Percentiles rank a stretch among this genome's conserved stretches.
Conservation (phyloP, 2,888 invertebrate species). For the Disparrhopalites patrizii region DNA sequence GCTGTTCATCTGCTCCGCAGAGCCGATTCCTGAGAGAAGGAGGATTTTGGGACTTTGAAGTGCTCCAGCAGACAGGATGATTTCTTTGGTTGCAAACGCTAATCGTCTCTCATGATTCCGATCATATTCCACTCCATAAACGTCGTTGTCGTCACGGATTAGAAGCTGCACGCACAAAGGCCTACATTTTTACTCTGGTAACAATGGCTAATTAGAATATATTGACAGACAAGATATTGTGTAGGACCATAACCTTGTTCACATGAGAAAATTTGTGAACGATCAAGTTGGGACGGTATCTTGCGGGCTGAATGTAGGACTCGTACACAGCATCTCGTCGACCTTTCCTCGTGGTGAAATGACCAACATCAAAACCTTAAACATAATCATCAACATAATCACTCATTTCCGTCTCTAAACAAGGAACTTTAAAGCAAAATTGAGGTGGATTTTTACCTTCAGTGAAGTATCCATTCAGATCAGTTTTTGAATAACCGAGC, state of each 20-base stretch:
- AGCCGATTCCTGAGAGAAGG: slow-evolving; percentile 34
- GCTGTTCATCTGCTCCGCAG: slow-evolving; percentile 28
- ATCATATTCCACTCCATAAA: slow-evolving; percentile 41
- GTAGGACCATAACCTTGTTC: slow-evolving; percentile 37
- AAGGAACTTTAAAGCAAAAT: background rate
- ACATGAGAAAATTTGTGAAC: slow-evolving; percentile 44
- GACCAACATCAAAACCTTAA: slow-evolving; percentile 8
- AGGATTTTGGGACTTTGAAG: slow-evolving; percentile 34
- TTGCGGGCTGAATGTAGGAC: slow-evolving; percentile 35
- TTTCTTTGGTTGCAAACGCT: slow-evolving; percentile 39
- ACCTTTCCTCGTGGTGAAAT: background rate
- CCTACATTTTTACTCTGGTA: no score
- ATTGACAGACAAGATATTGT: no score
- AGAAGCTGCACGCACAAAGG: no score
- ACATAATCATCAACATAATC: background rate
- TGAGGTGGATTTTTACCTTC: slow-evolving; percentile 51
- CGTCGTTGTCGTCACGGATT: slow-evolving; percentile 34
- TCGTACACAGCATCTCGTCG: slow-evolving; percentile 33
- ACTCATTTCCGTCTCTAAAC: background rate
- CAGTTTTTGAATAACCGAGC: slow-evolving; percentile 56
- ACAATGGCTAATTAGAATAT: no score
- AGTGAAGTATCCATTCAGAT: slow-evolving; percentile 53
- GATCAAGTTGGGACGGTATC: slow-evolving; percentile 37
- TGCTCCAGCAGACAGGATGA: slow-evolving; percentile 37
- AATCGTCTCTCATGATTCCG: slow-evolving; percentile 33